A percentile compares a stretch with the other conserved stretches of the same genome.
These are phyloP conservation scores for Drepana arcuata DNA, from an alignment of 1,140 invertebrate species.

Conservation along the genomic window DNA sequence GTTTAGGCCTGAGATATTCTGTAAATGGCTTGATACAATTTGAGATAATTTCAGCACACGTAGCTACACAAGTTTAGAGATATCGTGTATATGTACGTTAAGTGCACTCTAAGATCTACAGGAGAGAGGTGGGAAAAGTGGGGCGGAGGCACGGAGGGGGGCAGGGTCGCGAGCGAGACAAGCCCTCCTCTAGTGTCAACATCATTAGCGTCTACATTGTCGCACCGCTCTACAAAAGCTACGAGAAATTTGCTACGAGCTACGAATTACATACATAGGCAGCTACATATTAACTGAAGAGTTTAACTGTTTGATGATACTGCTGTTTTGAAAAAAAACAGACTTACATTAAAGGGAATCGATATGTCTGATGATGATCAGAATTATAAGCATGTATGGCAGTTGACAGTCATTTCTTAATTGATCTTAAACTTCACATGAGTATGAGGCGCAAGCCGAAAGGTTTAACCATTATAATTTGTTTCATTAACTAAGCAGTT, in stretches of 20 bases:
- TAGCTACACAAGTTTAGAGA: constrained; percentile 20
- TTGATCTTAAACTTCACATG: no score
- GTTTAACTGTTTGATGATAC: no score
- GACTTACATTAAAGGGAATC: no score
- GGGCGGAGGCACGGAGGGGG: constrained; percentile 7
- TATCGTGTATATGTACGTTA: constrained; percentile 18
- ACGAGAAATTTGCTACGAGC: constrained; percentile 24
- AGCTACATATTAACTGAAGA: no score
- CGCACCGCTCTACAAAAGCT: constrained; percentile 17
- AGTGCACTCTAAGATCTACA: constrained; percentile 30
- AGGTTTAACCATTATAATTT: no score
- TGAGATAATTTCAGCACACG: constrained; percentile 12
- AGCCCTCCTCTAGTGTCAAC: constrained; percentile 54
- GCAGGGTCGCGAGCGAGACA: constrained; percentile 14
- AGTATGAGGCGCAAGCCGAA: no score
- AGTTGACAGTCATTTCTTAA: no score
- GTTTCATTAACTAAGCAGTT: no score
- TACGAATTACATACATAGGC: constrained; percentile 16
- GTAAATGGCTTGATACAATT: constrained; percentile 14
- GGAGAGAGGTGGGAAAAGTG: constrained; percentile 5
- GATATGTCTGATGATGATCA: no score
- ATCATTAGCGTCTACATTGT: constrained; percentile 51
- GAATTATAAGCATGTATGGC: no score
- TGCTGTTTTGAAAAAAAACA: no score
- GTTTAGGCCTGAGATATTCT: no score